Conservation (phyloP, 1,140 invertebrate genomes). For the Listronotus oregonensis region DNA sequence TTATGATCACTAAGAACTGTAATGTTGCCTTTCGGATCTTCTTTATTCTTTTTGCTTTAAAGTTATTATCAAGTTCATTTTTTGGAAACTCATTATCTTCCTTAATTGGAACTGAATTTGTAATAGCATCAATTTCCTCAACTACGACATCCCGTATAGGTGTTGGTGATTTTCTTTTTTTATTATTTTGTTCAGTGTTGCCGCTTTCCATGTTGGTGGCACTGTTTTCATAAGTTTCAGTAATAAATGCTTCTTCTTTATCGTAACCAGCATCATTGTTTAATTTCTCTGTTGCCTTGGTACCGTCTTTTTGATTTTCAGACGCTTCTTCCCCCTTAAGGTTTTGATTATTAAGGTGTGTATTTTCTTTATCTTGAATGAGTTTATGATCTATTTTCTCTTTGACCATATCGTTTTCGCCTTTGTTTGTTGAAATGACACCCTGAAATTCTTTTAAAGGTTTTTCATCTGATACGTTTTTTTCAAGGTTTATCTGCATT, state of each 20-base stretch:
- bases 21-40: not conserved
- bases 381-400: too few relatives aligned
- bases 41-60: not conserved
- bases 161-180: not conserved
- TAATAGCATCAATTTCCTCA: not conserved
- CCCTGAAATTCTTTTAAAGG: not conserved
- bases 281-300: not conserved
- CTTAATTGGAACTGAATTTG: not conserved
- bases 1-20: not conserved
- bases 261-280: not conserved
- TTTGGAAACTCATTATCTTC: conserved; percentile 8
- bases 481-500: conserved; percentile 18
- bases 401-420: not conserved
- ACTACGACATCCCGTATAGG: conserved; percentile 2
- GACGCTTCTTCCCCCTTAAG: too few relatives aligned
- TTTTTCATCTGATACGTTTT: conserved; percentile 8
- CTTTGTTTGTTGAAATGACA: not conserved
- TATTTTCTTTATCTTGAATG: too few relatives aligned
- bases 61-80: not conserved
- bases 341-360: too few relatives aligned
- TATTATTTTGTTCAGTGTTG: not conserved
- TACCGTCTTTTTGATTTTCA: too few relatives aligned
- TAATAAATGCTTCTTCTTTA: not conserved
- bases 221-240: too few relatives aligned
- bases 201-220: not conserved